Evolutionary conservation across 2,113 vertebrate genomes (phyloP), one percentile per base, ranked within the genome.

Genomic region (Mus musculus): DNA sequence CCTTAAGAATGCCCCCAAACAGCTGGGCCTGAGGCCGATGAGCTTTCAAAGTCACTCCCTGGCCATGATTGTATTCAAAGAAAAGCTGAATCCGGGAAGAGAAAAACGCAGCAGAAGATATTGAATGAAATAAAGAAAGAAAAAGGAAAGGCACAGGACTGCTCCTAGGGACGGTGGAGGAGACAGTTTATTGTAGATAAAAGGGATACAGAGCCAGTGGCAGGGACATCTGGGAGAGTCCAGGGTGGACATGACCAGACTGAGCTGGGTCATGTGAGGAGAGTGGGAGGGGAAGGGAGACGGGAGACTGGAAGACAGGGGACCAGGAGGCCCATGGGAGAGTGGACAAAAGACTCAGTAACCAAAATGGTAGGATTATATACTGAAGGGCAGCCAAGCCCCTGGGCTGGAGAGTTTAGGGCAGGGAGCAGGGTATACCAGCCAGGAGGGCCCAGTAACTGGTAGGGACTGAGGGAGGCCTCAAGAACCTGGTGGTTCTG

Each of bases 1-100:
- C 54, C 14, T 76, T 26, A 75, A 39, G 86, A 90, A 91, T 26
- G 75, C 52, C 93, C 93, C 88, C 33, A 75, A 69, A 71, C 49
- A 26, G 52, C 56, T 28, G 49, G 73, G n/a, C 8, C 52, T 12
- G 46, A 78, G 80, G 0, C 4, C 13, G 14, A 13, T 59, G 61
- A 77, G 71, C 39, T 65, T 59, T 63, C 85, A 95, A 85, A 86
- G 93, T 88, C 84, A 91, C 63, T 92, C 26, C 24, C 28, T 85
- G 81, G 56, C 56, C 16, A 17, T 26, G 61, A 80, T 36, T 90
- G 84, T 81, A 11, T 16, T 28, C 30, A 80, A 69, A 81, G 81
- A 85, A 54, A 85, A 89, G 65, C 16, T 26, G 81, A 71, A 46
- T 82, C 19, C 1, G 13, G 4, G 42, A 69, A 77, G 49, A 67